phyloP scores from a whole-genome alignment of 2,888 invertebrate genomes.

The Colostygia pectinataria region DNA sequence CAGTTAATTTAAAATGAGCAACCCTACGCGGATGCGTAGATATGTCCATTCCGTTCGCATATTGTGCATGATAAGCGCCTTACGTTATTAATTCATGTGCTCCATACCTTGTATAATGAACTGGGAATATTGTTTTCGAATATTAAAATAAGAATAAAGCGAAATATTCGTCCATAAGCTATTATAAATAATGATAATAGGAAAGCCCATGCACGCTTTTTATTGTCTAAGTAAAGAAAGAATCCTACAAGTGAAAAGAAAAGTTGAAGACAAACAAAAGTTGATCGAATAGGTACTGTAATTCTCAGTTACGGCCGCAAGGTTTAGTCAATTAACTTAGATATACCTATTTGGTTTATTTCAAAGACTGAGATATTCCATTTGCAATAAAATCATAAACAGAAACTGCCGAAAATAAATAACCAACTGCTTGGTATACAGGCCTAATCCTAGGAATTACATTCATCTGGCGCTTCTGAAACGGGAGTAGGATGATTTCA shows the following conservation, averaged over 20 bases:
- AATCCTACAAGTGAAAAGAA: too few species aligned
- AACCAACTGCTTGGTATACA: conserved; percentile 3
- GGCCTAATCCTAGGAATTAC: conserved; percentile 21
- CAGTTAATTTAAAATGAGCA: conserved; percentile 5
- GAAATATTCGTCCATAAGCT: too few species aligned
- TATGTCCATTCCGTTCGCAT: conserved; percentile 16
- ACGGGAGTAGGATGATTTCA: conserved; percentile 2
- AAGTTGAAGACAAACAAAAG: too few species aligned
- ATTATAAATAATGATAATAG: too few species aligned
- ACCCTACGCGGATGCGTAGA: conserved; percentile 10
- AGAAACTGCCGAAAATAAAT: background rate
- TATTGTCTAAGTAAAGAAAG: too few species aligned
- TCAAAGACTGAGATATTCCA: background rate
- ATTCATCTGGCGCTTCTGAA: conserved; percentile 14
- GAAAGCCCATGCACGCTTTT: too few species aligned
- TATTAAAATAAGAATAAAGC: too few species aligned
- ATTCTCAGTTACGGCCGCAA: too few species aligned
- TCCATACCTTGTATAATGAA: conserved; percentile 4
- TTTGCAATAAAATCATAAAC: conserved; percentile 1
- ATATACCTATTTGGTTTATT: too few species aligned
- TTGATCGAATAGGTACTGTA: too few species aligned
- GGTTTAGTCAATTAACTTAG: too few species aligned
- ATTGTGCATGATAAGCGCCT: conserved; percentile 20
- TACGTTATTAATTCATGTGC: conserved; percentile 7
- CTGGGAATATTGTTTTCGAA: background rate